Base-by-base conservation (phyloP, 2,113 vertebrate genomes). In the Pedionomus torquatus region DNA sequence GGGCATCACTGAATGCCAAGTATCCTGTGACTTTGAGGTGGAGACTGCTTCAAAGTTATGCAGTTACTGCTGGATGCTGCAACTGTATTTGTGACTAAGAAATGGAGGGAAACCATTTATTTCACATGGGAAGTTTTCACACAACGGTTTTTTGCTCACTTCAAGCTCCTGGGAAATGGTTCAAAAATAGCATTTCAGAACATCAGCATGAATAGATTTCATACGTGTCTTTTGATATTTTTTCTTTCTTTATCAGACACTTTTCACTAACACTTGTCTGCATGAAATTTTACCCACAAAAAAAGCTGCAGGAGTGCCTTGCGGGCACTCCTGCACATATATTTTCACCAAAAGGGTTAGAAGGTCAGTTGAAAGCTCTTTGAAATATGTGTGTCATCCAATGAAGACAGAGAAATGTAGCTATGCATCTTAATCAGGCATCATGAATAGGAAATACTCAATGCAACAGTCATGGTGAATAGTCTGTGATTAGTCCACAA, bases 401-500 rank as follows among this genome's bases (percentile, higher is more conserved):
- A 44, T 87, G 86, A 92, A 93, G 92, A 74, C 83, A 81, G 87
- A 87, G 93, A 82, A 96, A 93, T 2, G 13, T 90, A 96, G 77
- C 77, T 75, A 75, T 92, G 96, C 95, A 92, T 96, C 95, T 96
- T 92, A 96, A 93, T 96, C 74, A 89, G 89, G 17, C 57, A 57
- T 69, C 2, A 3, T 95, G 95, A 97, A 94, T 93, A 78, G 83
- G 86, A 90, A 91, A 96, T 72, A 35, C 72, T 93, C 83, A 93
- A 89, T 95, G 83, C 61, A 91, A 82, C 65, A 95, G 61, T 76
- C 94, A 61, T 83, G 72, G 90, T 84, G 69, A 91, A 89, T 61
- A 92, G 87, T 41, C 46, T 76, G 76, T 76, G 69, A 84, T 92
- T 84, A 95, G 83, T 24, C 37, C 74, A 83, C 70, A 37, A 72